Evolutionary conservation across 2,888 invertebrate species (phyloP).

Genomic region (Ormyrus thymus): DNA sequence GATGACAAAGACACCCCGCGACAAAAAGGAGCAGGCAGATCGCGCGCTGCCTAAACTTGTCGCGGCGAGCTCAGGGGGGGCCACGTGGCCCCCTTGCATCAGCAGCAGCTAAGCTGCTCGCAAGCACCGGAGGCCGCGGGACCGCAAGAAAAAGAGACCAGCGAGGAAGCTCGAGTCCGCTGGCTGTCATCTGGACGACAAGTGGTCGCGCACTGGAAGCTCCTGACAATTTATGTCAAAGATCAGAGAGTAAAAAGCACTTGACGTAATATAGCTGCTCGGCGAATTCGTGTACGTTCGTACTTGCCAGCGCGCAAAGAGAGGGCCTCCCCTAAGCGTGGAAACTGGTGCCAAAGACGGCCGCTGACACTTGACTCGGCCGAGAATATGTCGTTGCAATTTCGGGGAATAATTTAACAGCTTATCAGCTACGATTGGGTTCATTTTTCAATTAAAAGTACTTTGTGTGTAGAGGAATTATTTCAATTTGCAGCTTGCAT

Average conservation of each 20-base stretch:
- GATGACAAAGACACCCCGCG: conserved; percentile 7
- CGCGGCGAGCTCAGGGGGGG: conserved; percentile 6
- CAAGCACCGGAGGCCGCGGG: no score
- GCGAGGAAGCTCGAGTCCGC: conserved; percentile 49
- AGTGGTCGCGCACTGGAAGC: conserved; percentile 62
- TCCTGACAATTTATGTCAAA: conserved; percentile 61
- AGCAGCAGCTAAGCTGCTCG: no score
- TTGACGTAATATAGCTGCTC: conserved; percentile 26
- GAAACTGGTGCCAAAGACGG: not conserved
- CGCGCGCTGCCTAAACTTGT: conserved; percentile 18
- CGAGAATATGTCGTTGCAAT: conserved; percentile 21
- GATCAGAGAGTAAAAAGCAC: conserved; percentile 51
- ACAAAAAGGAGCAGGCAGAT: conserved; percentile 39
- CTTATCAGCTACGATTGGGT: no score
- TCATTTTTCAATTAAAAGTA: no score
- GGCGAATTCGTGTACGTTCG: not conserved
- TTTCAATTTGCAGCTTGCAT: no score
- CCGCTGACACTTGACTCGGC: conserved; percentile 30
- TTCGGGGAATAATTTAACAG: conserved; percentile 22
- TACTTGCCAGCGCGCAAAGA: not conserved
- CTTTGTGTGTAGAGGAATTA: no score
- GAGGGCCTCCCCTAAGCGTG: no score
- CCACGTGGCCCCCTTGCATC: conserved; percentile 26
- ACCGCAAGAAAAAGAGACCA: conserved; percentile 1
- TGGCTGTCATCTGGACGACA: conserved; percentile 64